Base-by-base conservation (phyloP, 2,888 invertebrate genomes). In the Cataglyphis albicans region DNA sequence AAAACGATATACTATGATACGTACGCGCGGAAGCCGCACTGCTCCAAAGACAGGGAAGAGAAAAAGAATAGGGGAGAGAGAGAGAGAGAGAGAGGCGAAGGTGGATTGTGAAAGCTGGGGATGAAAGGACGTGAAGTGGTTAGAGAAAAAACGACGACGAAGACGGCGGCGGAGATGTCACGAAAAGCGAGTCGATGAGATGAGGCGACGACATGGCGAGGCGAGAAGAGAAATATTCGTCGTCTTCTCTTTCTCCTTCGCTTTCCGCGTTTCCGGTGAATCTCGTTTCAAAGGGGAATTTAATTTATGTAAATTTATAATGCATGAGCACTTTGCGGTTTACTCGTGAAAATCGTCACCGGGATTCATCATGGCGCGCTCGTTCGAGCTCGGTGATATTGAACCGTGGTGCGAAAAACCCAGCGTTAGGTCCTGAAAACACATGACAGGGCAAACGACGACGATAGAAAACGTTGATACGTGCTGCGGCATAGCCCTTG, bases 301-400 rank as follows among this genome's bases (percentile, higher is more conserved):
- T 89, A 91, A 91, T 91, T 92, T 90, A 91, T 89, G 91, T 76
- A 89, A 92, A 91, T 90, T 91, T 88, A 88, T 90, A 89, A 90
- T 85, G 84, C 82, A 84, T 85, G 85, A 91, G 89, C 88, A 88
- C 88, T 89, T 90, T 86, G 86, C 86, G 88, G 89, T 88, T 90
- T 85, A 85, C 82, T 84, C 82, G 84, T 76, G 84, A 82, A 88
- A 86, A 88, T 80, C 32, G 25, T 18, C 82, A 59, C 55, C 80
- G 67, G 75, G 75, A 85, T 88, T 85, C 86, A 86, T 86, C 81
- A 70, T 63, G 72, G 76, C 72, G 73, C 18, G 72, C 63, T 7
- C 29, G 12, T n/a, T 35, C 55, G 55, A 44, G n/a, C 61, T 44
- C 64, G 44, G 9, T 4, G 44, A 64, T 61, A 84, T 10, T 18